Evolutionary conservation across 2,113 vertebrate species (phyloP).

Genomic region (Scartelaos histophorus): DNA sequence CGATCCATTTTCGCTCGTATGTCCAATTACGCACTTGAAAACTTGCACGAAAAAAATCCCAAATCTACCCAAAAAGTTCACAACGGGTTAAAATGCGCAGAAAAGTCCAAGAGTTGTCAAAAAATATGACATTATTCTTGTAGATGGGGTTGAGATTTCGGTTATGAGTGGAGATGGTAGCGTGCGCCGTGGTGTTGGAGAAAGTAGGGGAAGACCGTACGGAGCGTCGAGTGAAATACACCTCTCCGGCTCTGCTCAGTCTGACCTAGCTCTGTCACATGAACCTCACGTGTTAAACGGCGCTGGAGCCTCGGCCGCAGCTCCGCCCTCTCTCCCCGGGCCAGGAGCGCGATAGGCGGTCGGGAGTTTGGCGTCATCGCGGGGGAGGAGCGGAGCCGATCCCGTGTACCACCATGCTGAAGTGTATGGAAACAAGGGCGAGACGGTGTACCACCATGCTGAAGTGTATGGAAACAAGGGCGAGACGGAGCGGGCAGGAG

Average conservation of each 20-base stretch:
- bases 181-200: constrained; percentile 41
- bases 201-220: constrained; percentile 77
- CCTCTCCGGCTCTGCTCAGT: constrained; percentile 83
- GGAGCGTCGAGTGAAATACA: constrained; percentile 84
- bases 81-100: neutral
- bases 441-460: constrained; percentile 60
- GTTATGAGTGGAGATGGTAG: constrained; percentile 57
- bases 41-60: neutral
- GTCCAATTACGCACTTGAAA: constrained; percentile 34
- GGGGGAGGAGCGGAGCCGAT: constrained; percentile 50
- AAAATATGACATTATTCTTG: neutral
- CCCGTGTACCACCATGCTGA: constrained; percentile 80
- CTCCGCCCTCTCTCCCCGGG: constrained; percentile 55
- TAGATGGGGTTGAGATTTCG: too few species aligned
- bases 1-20: constrained; percentile 82
- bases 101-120: neutral
- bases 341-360: constrained; percentile 52
- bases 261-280: constrained; percentile 86
- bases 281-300: constrained; percentile 92
- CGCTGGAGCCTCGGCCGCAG: constrained; percentile 69
- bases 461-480: constrained; percentile 64
- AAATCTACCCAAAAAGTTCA: neutral
- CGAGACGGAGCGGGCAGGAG: neutral
- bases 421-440: constrained; percentile 62
- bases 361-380: constrained; percentile 28